Evolutionary conservation across 1,140 invertebrate genomes (phyloP), one percentile per base, ranked within the genome.

Genomic region (Leucophenga varia): DNA sequence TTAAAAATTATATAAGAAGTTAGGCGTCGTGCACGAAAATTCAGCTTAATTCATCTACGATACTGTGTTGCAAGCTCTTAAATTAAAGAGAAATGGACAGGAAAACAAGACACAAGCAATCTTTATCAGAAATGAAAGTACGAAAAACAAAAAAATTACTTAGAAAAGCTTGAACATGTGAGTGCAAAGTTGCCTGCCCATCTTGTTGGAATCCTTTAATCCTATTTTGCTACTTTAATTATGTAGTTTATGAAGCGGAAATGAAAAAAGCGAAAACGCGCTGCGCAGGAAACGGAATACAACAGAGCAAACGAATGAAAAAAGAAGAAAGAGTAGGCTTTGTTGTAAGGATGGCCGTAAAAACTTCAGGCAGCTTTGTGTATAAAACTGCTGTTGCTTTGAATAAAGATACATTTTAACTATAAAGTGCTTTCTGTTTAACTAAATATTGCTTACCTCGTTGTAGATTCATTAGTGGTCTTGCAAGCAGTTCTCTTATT

Each of bases 171-270:
- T 28, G 47, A 35, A 54, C 48, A 54, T 44, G 47, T 41, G 31
- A 10, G 22, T 36, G 32, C 17, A 22, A 12, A 28, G 21, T 13
- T 43, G 25, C 20, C 34, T 45, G 32, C 31, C 17, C 18, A 17
- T 51, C n/a, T 49, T 40, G 47, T 25, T 34, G 31, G 64, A 68
- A 68, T 68, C 64, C 64, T 68, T 68, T 68, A 68, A 68, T 68
- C 64, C 64, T 60, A 64, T 68, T 68, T 64, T 68, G 64, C 57
- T 60, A 68, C 64, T 68, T 68, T 68, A 68, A 68, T 68, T 68
- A 68, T 68, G 64, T 68, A 68, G 64, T 68, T 68, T 68, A 68
- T 68, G 69, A 68, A 60, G 64, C 64, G 64, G 64, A 68, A 68
- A 68, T 68, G 64, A 68, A 68, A 68, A 30, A 68, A 68, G 64